Percentiles rank a stretch among this genome's conserved stretches.
These are phyloP conservation scores for Phalanger gymnotis DNA, from an alignment of 2,797 vertebrate genomes.

Conservation along the genomic window DNA sequence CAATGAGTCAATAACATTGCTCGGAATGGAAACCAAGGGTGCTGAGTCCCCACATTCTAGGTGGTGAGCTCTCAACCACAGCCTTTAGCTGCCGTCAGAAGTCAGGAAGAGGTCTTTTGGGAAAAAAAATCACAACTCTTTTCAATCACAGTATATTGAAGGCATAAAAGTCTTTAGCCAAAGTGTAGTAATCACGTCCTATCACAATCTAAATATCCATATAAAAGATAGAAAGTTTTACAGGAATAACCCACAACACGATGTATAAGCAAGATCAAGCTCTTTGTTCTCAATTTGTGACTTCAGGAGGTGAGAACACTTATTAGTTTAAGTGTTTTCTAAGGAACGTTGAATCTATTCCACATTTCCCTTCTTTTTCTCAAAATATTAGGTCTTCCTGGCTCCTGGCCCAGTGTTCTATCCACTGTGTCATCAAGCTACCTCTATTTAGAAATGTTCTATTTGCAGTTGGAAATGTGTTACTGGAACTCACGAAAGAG, in stretches of 20 bases:
- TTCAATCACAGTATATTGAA: slow-evolving; percentile 41
- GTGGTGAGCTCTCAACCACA: slow-evolving; percentile 58
- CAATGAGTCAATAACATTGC: slow-evolving; percentile 63
- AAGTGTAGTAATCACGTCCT: background rate
- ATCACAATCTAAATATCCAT: background rate
- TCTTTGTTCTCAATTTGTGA: background rate
- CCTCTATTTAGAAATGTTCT: background rate
- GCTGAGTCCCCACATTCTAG: slow-evolving; percentile 69
- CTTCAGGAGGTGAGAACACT: background rate
- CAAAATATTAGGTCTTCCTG: background rate
- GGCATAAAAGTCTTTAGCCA: background rate
- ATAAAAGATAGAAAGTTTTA: background rate
- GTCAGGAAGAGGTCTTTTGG: slow-evolving; percentile 60
- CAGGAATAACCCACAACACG: background rate
- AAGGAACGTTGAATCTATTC: background rate
- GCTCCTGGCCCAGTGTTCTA: background rate
- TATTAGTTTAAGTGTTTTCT: background rate
- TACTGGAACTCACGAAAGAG: background rate
- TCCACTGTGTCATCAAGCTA: background rate
- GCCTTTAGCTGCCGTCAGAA: slow-evolving; percentile 1
- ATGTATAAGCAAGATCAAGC: background rate
- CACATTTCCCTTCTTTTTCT: background rate
- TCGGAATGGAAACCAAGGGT: slow-evolving; percentile 58
- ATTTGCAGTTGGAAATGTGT: background rate
- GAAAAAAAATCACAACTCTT: slow-evolving; percentile 46